A percentile compares a stretch with the other conserved stretches of the same genome.
phyloP scores from a whole-genome alignment of 1,140 invertebrate species.

The Procambarus virginalis region DNA sequence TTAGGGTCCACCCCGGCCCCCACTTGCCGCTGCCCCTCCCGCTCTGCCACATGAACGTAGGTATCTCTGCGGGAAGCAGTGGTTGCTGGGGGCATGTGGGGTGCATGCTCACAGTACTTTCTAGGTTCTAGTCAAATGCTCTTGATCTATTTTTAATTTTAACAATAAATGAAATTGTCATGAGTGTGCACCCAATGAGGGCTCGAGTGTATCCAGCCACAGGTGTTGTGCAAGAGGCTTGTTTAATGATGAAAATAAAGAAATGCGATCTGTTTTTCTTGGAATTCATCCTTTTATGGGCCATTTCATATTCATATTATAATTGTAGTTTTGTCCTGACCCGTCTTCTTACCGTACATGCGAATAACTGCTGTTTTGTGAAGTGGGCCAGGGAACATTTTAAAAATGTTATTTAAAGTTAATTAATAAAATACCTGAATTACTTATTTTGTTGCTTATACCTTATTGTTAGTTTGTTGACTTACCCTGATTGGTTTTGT shows the following conservation, averaged over 20 bases:
- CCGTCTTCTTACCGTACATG: conserved; percentile 24
- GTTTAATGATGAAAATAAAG: conserved; percentile 56
- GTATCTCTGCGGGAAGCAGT: conserved; percentile 65
- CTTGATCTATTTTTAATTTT: conserved; percentile 21
- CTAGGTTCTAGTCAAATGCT: conserved; percentile 51
- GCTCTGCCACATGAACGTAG: conserved; percentile 66
- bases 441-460: background rate
- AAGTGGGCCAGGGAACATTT: conserved; percentile 54
- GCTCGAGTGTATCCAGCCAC: conserved; percentile 65
- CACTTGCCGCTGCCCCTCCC: conserved; percentile 67
- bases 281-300: conserved; percentile 44
- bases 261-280: conserved; percentile 41
- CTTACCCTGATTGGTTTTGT: background rate
- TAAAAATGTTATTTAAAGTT: conserved; percentile 13
- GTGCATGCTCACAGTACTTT: conserved; percentile 62
- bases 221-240: conserved; percentile 67
- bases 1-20: conserved; percentile 61
- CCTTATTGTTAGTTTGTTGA: conserved; percentile 37
- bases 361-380: conserved; percentile 19
- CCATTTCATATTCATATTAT: conserved; percentile 57
- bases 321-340: conserved; percentile 12
- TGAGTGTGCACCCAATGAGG: conserved; percentile 67
- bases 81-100: conserved; percentile 65
- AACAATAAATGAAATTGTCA: conserved; percentile 13
- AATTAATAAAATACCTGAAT: conserved; percentile 10